A percentile compares a stretch with the other conserved stretches of the same genome.
These are phyloP conservation scores for Sebastes jordani DNA, from an alignment of 2,797 vertebrate species.

Conservation along the genomic window DNA sequence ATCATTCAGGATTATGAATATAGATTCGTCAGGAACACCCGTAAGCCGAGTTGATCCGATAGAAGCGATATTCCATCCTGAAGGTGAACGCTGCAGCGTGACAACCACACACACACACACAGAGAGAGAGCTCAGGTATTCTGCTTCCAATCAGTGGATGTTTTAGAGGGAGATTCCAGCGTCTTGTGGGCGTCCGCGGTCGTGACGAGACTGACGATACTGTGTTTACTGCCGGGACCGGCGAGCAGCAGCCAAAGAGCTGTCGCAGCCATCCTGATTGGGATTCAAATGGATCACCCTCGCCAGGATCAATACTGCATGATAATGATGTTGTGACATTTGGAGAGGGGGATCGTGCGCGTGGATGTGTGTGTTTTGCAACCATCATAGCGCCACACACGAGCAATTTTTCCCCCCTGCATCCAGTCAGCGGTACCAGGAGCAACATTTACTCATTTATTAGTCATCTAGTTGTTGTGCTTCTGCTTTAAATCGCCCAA, in stretches of 20 bases:
- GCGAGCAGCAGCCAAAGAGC: constrained; percentile 41
- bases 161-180: constrained; percentile 40
- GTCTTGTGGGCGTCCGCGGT: constrained; percentile 15
- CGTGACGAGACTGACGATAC: constrained; percentile 41
- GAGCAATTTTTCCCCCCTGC: background rate
- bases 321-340: constrained; percentile 71
- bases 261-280: constrained; percentile 57
- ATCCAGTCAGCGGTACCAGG: background rate
- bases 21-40: background rate
- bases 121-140: background rate
- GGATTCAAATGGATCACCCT: constrained; percentile 59
- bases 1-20: background rate
- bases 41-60: background rate
- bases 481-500: background rate
- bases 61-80: background rate
- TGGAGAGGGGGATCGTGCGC: constrained; percentile 8
- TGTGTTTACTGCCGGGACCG: constrained; percentile 23
- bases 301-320: constrained; percentile 65
- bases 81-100: background rate
- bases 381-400: background rate
- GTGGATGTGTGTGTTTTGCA: constrained; percentile 15
- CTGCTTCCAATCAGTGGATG: constrained; percentile 16
- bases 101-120: background rate
- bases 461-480: background rate
- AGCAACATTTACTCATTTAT: background rate